These are phyloP conservation scores for Hippocampus barbouri DNA, from an alignment of 2,113 vertebrate species.

Conservation along the genomic window DNA sequence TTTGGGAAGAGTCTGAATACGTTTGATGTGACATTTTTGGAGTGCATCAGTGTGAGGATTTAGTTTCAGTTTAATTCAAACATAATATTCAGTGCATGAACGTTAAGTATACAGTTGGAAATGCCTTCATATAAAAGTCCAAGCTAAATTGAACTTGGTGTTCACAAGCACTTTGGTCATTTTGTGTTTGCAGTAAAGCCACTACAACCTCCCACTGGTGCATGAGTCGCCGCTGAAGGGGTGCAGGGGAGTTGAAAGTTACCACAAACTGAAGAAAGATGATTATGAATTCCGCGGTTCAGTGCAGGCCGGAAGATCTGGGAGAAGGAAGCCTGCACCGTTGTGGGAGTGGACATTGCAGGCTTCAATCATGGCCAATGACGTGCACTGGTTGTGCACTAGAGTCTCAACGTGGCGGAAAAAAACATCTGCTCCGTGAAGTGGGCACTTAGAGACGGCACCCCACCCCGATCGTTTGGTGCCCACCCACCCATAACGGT, in stretches of 20 bases:
- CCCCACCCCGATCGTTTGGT: too few relatives aligned
- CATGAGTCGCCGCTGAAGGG: not conserved
- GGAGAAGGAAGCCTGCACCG: too few relatives aligned
- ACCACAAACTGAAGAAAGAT: not conserved
- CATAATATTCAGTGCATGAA: not conserved
- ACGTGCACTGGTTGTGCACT: too few relatives aligned
- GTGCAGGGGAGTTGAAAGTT: not conserved
- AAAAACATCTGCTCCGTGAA: too few relatives aligned
- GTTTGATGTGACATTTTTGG: too few relatives aligned
- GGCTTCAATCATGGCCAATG: too few relatives aligned
- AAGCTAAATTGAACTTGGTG: not conserved
- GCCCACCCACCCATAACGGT: too few relatives aligned
- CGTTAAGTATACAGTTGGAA: not conserved
- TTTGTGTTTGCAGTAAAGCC: not conserved
- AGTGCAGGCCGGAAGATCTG: too few relatives aligned
- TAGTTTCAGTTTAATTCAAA: not conserved
- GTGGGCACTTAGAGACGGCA: too few relatives aligned
- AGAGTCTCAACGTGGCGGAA: too few relatives aligned
- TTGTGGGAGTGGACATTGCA: too few relatives aligned
- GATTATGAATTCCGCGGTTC: not conserved
- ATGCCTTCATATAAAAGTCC: not conserved
- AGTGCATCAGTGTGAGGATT: too few relatives aligned
- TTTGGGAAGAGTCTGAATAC: not conserved
- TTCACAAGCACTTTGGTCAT: not conserved
- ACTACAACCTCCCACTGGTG: not conserved